These are phyloP conservation scores for Zingel zingel DNA, from an alignment of 2,113 vertebrate genomes.

Conservation along the genomic window DNA sequence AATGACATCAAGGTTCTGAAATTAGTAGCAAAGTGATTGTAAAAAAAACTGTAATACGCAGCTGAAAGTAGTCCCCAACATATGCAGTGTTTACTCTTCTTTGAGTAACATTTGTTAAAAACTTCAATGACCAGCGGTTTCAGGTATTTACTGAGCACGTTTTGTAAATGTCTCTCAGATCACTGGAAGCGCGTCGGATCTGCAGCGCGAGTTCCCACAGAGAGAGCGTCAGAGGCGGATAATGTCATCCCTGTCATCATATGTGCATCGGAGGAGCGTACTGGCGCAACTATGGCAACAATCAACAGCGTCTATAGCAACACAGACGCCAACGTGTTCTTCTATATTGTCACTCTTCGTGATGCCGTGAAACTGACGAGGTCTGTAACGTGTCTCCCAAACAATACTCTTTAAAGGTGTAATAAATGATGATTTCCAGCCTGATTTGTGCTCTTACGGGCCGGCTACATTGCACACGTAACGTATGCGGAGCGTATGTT, in stretches of 20 bases:
- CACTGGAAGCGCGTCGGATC: constrained; percentile 19
- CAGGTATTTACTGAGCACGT: neutral
- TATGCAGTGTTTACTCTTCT: too few species aligned
- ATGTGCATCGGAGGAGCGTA: constrained; percentile 90
- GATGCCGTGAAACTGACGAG: constrained; percentile 88
- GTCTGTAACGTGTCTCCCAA: constrained; percentile 66
- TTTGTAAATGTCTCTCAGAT: constrained; percentile 33
- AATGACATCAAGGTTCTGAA: too few species aligned
- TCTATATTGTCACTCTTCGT: constrained; percentile 93
- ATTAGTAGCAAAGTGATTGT: too few species aligned
- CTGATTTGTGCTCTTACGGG: neutral
- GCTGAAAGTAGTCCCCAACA: neutral
- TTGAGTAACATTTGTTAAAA: too few species aligned
- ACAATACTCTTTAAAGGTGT: neutral
- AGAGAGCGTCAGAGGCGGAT: constrained; percentile 50
- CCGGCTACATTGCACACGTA: too few species aligned
- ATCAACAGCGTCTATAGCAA: constrained; percentile 96
- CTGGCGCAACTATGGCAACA: constrained; percentile 91
- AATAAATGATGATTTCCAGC: neutral
- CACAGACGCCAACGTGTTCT: constrained; percentile 89
- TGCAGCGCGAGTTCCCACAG: neutral
- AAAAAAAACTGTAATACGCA: neutral
- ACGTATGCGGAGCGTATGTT: too few species aligned
- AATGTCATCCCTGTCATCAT: constrained; percentile 91
- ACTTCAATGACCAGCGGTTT: too few species aligned